Evolutionary conservation across 2,888 invertebrate species (phyloP).

Genomic region (Acanthococcus lagerstroemiae): DNA sequence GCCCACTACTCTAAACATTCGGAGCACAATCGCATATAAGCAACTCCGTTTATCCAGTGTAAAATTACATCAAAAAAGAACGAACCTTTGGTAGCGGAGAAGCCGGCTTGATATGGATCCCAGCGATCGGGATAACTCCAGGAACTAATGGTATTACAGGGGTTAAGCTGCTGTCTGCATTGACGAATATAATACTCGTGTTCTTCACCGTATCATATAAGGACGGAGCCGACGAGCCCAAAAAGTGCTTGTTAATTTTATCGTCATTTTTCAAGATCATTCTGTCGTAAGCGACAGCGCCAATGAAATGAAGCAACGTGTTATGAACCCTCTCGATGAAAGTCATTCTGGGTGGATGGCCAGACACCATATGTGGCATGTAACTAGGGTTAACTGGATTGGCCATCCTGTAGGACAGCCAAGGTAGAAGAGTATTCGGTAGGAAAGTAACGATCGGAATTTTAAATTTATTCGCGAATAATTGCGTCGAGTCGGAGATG

Average conservation of each 20-base stretch:
- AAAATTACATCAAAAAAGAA: too few relatives aligned
- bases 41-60: too few relatives aligned
- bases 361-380: conserved; percentile 38
- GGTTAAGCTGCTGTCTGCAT: not conserved
- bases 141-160: not conserved
- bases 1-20: too few relatives aligned
- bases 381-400: not conserved
- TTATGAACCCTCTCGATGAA: not conserved
- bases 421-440: not conserved
- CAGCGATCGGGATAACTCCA: not conserved
- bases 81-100: not conserved
- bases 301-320: not conserved
- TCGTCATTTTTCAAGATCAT: not conserved
- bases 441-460: conserved; percentile 10
- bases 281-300: not conserved
- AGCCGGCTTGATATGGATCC: not conserved
- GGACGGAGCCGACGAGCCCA: not conserved
- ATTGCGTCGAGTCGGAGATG: conserved; percentile 6
- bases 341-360: not conserved
- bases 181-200: not conserved
- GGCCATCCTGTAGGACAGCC: not conserved
- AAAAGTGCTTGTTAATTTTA: not conserved
- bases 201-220: not conserved
- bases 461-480: conserved; percentile 10
- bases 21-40: too few relatives aligned